These are phyloP conservation scores for Danio jaintianensis DNA, from an alignment of 2,797 vertebrate genomes.

Conservation along the genomic window DNA sequence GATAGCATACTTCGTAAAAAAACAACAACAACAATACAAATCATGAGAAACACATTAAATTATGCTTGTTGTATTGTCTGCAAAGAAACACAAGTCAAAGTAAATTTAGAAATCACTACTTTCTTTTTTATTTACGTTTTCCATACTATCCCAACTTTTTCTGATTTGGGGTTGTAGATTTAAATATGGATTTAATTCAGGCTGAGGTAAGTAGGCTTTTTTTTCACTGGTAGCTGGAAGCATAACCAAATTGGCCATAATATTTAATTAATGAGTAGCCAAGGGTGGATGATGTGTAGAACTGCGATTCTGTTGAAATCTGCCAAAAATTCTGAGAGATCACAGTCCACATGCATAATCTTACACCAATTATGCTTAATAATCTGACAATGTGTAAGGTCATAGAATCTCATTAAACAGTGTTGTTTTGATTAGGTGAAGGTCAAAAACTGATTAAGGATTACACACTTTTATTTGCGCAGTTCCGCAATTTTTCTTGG, in stretches of 20 bases:
- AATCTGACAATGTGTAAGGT: background rate
- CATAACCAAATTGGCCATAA: conserved; percentile 1
- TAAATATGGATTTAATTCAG: background rate
- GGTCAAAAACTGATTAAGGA: background rate
- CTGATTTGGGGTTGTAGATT: background rate
- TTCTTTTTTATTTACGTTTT: no score
- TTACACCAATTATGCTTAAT: background rate
- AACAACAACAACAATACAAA: no score
- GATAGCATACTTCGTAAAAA: no score
- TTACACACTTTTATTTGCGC: background rate
- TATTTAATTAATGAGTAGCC: background rate
- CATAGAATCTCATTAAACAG: background rate
- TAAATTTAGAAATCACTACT: no score
- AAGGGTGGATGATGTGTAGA: background rate
- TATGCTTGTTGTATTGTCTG: no score
- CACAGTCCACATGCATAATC: background rate
- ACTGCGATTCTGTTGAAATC: background rate
- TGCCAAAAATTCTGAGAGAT: background rate
- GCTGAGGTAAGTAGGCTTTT: background rate
- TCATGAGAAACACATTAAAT: no score
- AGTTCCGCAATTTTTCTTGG: background rate
- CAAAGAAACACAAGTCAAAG: no score
- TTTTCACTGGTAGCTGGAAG: background rate
- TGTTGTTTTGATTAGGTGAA: background rate
- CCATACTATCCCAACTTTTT: no score